phyloP scores from a whole-genome alignment of 2,888 invertebrate genomes.

The Erebia aethiops region DNA sequence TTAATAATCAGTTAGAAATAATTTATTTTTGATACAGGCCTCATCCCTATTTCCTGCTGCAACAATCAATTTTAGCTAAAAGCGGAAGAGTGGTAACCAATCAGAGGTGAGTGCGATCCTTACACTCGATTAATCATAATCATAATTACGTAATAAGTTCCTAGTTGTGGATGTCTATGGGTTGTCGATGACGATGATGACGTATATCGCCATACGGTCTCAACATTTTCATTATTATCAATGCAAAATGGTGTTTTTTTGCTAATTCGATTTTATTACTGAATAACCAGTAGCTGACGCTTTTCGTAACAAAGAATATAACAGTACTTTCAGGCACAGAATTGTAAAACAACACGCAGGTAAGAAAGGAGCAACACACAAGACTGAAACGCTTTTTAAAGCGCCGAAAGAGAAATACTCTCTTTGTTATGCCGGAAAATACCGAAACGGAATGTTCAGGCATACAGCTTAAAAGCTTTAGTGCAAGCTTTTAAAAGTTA shows the following conservation, averaged over 20 bases:
- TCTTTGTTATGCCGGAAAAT: slow-evolving; percentile 41
- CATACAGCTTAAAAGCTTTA: slow-evolving; percentile 55
- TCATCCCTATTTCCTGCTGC: too few relatives aligned
- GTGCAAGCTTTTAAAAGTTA: slow-evolving; percentile 67
- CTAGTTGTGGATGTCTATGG: too few relatives aligned
- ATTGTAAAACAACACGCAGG: slow-evolving; percentile 11
- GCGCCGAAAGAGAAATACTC: slow-evolving; percentile 35
- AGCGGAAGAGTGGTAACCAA: too few relatives aligned
- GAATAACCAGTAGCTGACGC: neutral
- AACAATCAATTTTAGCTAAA: too few relatives aligned
- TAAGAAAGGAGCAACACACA: slow-evolving; percentile 28
- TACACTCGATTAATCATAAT: too few relatives aligned
- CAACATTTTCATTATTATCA: neutral
- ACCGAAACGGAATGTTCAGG: slow-evolving; percentile 44
- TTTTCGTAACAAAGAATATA: neutral
- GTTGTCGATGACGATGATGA: too few relatives aligned
- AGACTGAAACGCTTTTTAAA: slow-evolving; percentile 35
- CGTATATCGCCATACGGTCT: too few relatives aligned
- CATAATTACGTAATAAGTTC: too few relatives aligned
- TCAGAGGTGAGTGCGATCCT: too few relatives aligned
- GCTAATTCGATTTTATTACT: too few relatives aligned
- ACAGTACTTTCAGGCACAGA: neutral
- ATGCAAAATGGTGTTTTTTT: neutral
- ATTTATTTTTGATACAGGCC: too few relatives aligned
- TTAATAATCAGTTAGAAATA: too few relatives aligned